Percentiles rank a stretch among this genome's conserved stretches.
phyloP scores from a whole-genome alignment of 2,113 vertebrate species.

The Crotalus viridis region DNA sequence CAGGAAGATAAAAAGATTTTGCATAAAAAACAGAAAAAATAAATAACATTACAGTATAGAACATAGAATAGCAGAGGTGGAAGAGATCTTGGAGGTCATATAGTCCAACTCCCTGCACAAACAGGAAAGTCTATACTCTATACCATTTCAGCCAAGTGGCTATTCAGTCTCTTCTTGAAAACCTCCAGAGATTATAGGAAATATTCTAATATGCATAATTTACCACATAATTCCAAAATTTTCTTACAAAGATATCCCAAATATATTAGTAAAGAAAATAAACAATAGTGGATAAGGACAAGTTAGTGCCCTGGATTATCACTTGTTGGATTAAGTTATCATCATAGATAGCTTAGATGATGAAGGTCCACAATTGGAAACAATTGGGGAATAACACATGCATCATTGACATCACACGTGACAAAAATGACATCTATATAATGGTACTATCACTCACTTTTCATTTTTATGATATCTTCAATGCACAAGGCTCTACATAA shows the following conservation, averaged over 20 bases:
- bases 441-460: neutral
- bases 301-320: slow-evolving; percentile 4
- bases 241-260: slow-evolving; percentile 4
- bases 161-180: neutral
- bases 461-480: neutral
- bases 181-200: neutral
- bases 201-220: neutral
- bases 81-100: neutral
- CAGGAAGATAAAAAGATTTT: slow-evolving; percentile 9
- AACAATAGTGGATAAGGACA: neutral
- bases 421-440: neutral
- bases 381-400: neutral
- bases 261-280: neutral
- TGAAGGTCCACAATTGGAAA: neutral
- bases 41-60: neutral
- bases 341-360: neutral
- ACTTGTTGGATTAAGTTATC: neutral
- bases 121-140: neutral
- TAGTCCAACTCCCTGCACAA: neutral
- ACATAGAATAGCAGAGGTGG: neutral
- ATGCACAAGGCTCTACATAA: neutral
- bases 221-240: neutral
- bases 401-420: neutral
- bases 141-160: neutral
- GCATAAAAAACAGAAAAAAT: slow-evolving; percentile 4